Percentiles rank a stretch among this genome's conserved stretches.
phyloP scores from a whole-genome alignment of 2,113 vertebrate species.

The Paratilapia polleni region DNA sequence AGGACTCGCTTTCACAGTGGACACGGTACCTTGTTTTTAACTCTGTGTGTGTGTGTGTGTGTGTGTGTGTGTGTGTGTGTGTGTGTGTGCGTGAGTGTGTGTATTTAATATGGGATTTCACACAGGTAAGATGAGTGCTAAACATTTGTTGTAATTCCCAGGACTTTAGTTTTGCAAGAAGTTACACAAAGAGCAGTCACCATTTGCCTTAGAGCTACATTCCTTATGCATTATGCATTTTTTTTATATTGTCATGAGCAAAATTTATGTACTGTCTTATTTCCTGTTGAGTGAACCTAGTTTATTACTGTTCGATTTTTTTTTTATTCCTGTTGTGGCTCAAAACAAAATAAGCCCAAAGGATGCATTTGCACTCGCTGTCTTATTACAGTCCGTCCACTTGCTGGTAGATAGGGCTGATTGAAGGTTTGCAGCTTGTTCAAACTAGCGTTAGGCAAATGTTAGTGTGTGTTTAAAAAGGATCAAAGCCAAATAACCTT shows the following conservation, averaged over 20 bases:
- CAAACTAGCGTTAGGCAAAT: not conserved
- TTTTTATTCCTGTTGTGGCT: not conserved
- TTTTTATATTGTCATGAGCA: conserved; percentile 3
- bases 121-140: not conserved
- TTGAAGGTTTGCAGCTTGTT: not conserved
- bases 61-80: too few relatives aligned
- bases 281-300: not conserved
- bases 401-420: not conserved
- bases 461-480: not conserved
- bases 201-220: not conserved
- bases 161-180: not conserved
- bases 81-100: not conserved
- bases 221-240: conserved; percentile 4
- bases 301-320: not conserved
- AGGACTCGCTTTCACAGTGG: conserved; percentile 92
- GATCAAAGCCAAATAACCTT: not conserved
- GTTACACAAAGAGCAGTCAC: not conserved
- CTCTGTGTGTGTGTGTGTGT: not conserved
- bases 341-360: not conserved
- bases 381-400: not conserved
- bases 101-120: not conserved
- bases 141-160: conserved; percentile 2
- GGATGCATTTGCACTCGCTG: not conserved
- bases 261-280: not conserved
- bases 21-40: conserved; percentile 81